Evolutionary conservation across 2,113 vertebrate genomes (phyloP).

Genomic region (Crotalus viridis): DNA sequence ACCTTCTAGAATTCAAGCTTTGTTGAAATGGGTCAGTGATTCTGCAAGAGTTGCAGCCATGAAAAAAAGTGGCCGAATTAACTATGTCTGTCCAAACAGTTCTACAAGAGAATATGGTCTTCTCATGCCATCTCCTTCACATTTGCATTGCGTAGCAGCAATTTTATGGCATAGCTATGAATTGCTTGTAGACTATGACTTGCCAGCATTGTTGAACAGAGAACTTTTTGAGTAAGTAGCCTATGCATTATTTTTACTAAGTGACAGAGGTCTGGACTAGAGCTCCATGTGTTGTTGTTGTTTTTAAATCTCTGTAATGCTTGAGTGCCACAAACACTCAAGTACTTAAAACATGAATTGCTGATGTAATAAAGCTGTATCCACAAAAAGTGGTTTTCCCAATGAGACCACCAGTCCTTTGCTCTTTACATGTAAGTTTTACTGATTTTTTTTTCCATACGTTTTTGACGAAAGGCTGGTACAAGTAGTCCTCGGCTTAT

Average conservation of each 20-base stretch:
- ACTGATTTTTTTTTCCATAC: background rate
- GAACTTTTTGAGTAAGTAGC: constrained; percentile 96
- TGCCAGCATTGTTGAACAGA: constrained; percentile 87
- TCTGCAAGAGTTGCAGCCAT: constrained; percentile 89
- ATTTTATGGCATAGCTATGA: constrained; percentile 98
- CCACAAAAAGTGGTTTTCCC: background rate
- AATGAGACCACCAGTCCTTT: background rate
- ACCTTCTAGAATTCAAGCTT: constrained; percentile 88
- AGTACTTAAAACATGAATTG: background rate
- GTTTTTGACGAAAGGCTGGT: background rate
- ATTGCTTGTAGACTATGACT: constrained; percentile 92
- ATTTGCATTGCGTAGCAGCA: constrained; percentile 94
- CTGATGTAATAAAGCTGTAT: background rate
- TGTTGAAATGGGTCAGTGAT: constrained; percentile 97
- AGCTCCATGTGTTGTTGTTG: background rate
- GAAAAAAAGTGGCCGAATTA: constrained; percentile 82
- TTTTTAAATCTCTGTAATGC: background rate
- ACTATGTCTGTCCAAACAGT: constrained; percentile 72
- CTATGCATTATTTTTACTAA: background rate
- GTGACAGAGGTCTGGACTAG: background rate
- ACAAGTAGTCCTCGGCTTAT: background rate
- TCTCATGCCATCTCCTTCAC: constrained; percentile 96
- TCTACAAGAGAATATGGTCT: constrained; percentile 91
- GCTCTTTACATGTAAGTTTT: background rate
- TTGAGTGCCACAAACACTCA: background rate